Base-by-base conservation (phyloP, 2,888 invertebrate genomes). In the Oxytorus armatus region DNA sequence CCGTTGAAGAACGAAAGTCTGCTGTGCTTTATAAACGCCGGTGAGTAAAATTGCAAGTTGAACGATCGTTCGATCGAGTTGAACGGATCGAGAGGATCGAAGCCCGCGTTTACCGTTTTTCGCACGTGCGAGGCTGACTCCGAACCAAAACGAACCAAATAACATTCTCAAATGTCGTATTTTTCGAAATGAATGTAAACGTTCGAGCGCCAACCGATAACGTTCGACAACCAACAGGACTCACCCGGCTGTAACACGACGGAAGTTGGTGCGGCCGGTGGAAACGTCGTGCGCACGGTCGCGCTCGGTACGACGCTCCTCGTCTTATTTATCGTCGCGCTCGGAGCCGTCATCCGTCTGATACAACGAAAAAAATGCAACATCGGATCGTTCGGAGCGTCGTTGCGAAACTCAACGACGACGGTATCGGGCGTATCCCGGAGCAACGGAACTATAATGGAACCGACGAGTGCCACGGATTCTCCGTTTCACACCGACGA, bases 401-500 rank as follows among this genome's bases (percentile, higher is more conserved):
- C n/a, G 59, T 49, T 3, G 29, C 5, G 5, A 29, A 29, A 29
- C 25, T 18, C n/a, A 18, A 5, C 21, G 2, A 0, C 14, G 1
- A 33, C 61, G n/a, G n/a, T n/a, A n/a, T n/a, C n/a, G 61, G 72
- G 29, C 7, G 7, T 5, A 11, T 42, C 53, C 8, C 23, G 10
- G 8, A 72, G 36, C 8, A 49, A 44, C 23, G 70, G 57, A 16
- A 66, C 59, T 66, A 69, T 70, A 59, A 78, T 79, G 78, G 61
- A 76, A 66, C 73, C 59, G 47, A 70, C 76, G 36, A 76, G 79
- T 16, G 49, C 53, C 8, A 65, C 63, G 42, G 81, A 82, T 57
- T 78, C 81, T 16, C 69, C 81, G 42, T 63, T 82, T 10, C 47
- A 65, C 14, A 63, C n/a, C 0, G 76, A 73, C 11, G 80, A 78